Evolutionary conservation across 2,797 vertebrate genomes (phyloP).

Genomic region (Knipowitschia caucasica): DNA sequence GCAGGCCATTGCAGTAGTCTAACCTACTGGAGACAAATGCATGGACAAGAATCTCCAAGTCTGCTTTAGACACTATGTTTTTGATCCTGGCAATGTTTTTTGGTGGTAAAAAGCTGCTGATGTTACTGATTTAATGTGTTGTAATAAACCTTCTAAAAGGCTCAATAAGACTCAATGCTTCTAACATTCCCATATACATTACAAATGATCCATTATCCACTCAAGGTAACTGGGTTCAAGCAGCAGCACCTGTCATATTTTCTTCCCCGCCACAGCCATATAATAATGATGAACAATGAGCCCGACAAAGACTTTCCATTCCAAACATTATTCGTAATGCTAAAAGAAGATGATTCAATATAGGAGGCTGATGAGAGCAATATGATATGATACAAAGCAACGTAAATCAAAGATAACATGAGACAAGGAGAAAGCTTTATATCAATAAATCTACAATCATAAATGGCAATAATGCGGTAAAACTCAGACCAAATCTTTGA

Average conservation of each 20-base stretch:
- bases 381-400: background rate
- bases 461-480: background rate
- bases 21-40: no score
- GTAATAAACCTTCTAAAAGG: background rate
- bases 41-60: no score
- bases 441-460: background rate
- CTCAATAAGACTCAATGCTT: background rate
- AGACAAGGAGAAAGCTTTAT: background rate
- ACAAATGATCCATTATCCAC: background rate
- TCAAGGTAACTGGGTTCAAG: conserved; percentile 1
- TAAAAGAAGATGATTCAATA: background rate
- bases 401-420: background rate
- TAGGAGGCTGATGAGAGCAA: background rate
- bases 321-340: conserved; percentile 1
- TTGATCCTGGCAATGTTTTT: no score
- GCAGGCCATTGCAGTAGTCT: no score
- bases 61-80: no score
- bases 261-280: background rate
- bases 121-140: no score
- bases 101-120: no score
- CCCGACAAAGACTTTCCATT: background rate
- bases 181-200: background rate
- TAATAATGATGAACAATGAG: conserved; percentile 3
- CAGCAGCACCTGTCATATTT: background rate
- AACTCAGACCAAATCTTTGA: background rate